These are phyloP conservation scores for Drosophila quinaria DNA, from an alignment of 2,888 invertebrate species.

Conservation along the genomic window DNA sequence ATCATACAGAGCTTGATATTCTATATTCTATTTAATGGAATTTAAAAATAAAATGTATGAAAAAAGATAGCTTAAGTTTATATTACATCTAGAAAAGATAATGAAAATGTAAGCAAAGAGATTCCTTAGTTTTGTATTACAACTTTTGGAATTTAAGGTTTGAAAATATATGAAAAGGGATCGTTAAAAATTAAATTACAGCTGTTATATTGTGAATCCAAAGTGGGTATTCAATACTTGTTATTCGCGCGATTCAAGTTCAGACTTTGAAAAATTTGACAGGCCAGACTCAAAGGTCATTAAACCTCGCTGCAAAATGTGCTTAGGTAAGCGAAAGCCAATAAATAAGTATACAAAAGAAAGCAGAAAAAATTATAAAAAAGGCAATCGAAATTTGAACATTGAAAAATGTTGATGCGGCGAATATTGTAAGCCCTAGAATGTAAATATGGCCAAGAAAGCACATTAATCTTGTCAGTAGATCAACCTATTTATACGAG, in stretches of 20 bases:
- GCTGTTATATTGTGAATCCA: not conserved
- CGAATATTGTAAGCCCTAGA: conserved; percentile 11
- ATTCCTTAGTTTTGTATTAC: conserved; percentile 1
- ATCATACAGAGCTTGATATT: not conserved
- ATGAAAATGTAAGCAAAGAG: not conserved
- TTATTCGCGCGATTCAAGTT: conserved; percentile 12
- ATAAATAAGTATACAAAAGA: conserved; percentile 9
- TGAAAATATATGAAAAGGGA: not conserved
- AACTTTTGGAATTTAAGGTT: not conserved
- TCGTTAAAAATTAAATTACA: conserved; percentile 7
- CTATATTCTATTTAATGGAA: not conserved
- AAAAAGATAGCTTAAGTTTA: not conserved
- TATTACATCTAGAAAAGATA: not conserved
- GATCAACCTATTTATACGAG: conserved; percentile 4
- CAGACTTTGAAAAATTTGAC: not conserved
- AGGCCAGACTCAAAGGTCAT: conserved; percentile 39
- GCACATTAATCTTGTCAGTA: conserved; percentile 27
- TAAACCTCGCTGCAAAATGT: conserved; percentile 55
- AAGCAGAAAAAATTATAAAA: not conserved
- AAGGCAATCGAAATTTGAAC: conserved; percentile 14
- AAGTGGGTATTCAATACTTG: conserved; percentile 11
- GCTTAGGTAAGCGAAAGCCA: conserved; percentile 33
- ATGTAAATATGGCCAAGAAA: conserved; percentile 26
- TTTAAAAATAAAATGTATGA: not conserved
- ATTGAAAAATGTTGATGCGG: conserved; percentile 50